These are phyloP conservation scores for Manis crassicaudata DNA, from an alignment of 2,797 vertebrate species.

Conservation along the genomic window DNA sequence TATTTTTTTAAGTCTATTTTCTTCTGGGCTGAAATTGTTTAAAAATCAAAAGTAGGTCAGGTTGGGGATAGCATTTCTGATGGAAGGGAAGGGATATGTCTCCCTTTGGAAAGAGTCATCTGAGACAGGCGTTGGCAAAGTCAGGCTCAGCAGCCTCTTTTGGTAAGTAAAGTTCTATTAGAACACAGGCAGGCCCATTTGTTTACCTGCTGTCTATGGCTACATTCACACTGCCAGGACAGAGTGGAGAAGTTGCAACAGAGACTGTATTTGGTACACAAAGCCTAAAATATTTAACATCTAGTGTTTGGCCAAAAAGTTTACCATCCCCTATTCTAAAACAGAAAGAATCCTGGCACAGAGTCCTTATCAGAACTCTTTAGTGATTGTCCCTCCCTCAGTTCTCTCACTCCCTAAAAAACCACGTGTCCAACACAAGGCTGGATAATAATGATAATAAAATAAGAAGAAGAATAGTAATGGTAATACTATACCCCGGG, in stretches of 20 bases:
- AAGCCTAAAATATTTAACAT: background rate
- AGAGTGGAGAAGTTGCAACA: background rate
- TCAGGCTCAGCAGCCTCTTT: background rate
- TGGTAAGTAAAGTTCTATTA: background rate
- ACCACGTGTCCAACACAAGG: background rate
- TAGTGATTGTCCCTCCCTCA: background rate
- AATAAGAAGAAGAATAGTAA: background rate
- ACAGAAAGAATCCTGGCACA: background rate
- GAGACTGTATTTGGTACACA: background rate
- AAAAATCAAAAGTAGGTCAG: conserved; percentile 79
- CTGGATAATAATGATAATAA: background rate
- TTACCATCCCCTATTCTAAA: background rate
- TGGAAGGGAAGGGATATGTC: conserved; percentile 54
- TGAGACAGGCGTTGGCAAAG: background rate
- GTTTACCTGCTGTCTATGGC: background rate
- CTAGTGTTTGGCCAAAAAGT: background rate
- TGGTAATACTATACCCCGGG: background rate
- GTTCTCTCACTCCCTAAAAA: background rate
- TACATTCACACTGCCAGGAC: background rate
- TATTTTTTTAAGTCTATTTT: conserved; percentile 58
- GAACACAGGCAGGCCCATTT: background rate
- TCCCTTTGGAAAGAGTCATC: conserved; percentile 55
- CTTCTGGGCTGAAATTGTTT: conserved; percentile 76
- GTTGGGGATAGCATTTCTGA: conserved; percentile 74
- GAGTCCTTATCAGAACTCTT: background rate